A percentile compares a stretch with the other conserved stretches of the same genome.
These are phyloP conservation scores for Hyphantria cunea DNA, from an alignment of 1,140 invertebrate species.

Conservation along the genomic window DNA sequence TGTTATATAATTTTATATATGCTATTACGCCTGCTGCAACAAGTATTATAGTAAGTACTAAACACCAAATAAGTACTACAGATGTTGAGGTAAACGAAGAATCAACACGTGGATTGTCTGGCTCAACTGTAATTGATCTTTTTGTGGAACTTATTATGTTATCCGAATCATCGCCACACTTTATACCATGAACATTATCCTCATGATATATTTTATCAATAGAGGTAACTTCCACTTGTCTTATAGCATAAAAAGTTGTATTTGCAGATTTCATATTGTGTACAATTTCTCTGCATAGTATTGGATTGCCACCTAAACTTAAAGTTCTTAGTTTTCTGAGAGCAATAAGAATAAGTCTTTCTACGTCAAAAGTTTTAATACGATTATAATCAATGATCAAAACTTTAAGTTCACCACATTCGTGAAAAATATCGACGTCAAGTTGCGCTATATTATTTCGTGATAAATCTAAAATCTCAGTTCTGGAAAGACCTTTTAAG, in stretches of 20 bases:
- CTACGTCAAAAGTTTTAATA: conserved; percentile 55
- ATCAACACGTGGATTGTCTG: background rate
- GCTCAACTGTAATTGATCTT: background rate
- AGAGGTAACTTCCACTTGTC: conserved; percentile 56
- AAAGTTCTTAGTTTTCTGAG: conserved; percentile 47
- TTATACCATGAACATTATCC: conserved; percentile 69
- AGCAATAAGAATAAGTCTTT: conserved; percentile 43
- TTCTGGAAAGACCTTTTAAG: conserved; percentile 56
- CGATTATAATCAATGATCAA: conserved; percentile 65
- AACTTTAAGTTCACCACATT: conserved; percentile 54
- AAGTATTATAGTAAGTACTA: background rate
- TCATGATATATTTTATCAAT: conserved; percentile 66
- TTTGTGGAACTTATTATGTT: background rate
- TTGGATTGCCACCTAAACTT: conserved; percentile 66
- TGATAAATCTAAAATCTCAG: conserved; percentile 61
- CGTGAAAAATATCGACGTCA: conserved; percentile 64
- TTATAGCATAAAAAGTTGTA: conserved; percentile 26
- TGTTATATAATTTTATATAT: conserved; percentile 12
- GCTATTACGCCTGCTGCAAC: background rate
- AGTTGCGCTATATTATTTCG: conserved; percentile 51
- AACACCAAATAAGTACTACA: conserved; percentile 15
- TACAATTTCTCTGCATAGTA: conserved; percentile 63
- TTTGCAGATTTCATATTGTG: conserved; percentile 45
- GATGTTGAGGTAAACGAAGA: background rate
- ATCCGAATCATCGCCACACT: conserved; percentile 50